These are phyloP conservation scores for Potorous gilbertii DNA, from an alignment of 2,797 vertebrate species.

Conservation along the genomic window DNA sequence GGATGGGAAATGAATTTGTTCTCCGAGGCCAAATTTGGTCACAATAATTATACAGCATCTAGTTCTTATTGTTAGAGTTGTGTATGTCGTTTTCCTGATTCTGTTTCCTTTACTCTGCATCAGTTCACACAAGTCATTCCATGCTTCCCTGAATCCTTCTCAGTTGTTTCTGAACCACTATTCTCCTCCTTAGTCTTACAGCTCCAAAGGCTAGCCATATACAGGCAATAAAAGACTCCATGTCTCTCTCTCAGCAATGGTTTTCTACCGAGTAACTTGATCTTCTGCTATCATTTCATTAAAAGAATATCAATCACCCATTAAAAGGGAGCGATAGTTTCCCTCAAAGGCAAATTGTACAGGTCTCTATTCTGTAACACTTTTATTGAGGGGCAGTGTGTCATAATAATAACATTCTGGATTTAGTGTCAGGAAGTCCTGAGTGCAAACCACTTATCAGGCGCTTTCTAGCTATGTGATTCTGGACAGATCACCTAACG, in stretches of 20 bases:
- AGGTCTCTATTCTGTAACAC: not conserved
- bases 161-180: not conserved
- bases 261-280: not conserved
- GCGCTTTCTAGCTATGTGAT: not conserved
- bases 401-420: not conserved
- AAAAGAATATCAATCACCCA: not conserved
- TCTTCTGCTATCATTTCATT: not conserved
- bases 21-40: not conserved
- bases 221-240: not conserved
- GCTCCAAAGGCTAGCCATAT: conserved; percentile 10
- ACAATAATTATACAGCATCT: not conserved
- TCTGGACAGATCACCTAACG: not conserved
- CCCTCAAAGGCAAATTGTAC: not conserved
- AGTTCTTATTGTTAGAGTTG: not conserved
- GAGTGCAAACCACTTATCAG: not conserved
- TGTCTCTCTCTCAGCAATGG: not conserved
- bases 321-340: conserved; percentile 25
- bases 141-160: not conserved
- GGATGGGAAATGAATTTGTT: not conserved
- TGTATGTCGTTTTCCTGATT: not conserved
- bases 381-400: not conserved
- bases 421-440: not conserved
- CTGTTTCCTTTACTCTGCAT: not conserved
- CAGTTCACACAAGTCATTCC: not conserved
- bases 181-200: conserved; percentile 23